Evolutionary conservation across 64 coral and sea anemone genomes (phyloP).

Genomic region (Astreopora myriophthalma): DNA sequence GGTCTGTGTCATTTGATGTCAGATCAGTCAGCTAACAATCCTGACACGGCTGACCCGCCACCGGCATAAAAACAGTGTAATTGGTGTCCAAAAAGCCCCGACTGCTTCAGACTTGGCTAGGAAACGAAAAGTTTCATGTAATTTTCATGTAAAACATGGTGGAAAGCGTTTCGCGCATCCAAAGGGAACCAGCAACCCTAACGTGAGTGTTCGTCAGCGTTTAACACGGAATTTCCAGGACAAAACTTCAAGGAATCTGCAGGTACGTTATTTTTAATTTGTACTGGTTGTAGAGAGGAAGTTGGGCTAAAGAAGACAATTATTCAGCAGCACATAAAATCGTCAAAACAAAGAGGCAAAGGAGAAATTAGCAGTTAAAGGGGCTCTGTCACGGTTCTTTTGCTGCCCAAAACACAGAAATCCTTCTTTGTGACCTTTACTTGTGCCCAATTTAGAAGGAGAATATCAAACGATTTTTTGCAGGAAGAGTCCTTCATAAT

Average conservation of each 20-base stretch:
- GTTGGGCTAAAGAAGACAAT: constrained; percentile 55
- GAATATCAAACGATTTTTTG: too few relatives aligned
- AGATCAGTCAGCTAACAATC: constrained; percentile 48
- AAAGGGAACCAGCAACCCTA: constrained; percentile 8
- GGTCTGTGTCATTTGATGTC: constrained; percentile 5
- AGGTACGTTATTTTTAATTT: constrained; percentile 51
- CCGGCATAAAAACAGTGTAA: constrained; percentile 4
- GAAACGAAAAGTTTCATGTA: constrained; percentile 55
- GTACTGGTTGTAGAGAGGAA: constrained; percentile 47
- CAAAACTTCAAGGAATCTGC: constrained; percentile 32
- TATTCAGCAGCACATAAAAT: constrained; percentile 47
- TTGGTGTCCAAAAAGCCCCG: constrained; percentile 41
- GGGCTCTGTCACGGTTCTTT: too few relatives aligned
- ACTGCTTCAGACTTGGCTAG: constrained; percentile 68
- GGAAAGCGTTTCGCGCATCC: constrained; percentile 23
- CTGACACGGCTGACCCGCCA: constrained; percentile 47
- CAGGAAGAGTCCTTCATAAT: too few relatives aligned
- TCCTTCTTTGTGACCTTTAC: too few relatives aligned
- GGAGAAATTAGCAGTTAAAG: not conserved
- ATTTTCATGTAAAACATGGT: constrained; percentile 43
- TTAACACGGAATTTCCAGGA: constrained; percentile 23
- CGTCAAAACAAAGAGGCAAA: constrained; percentile 26
- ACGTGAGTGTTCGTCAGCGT: constrained; percentile 6
- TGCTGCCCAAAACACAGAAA: too few relatives aligned
- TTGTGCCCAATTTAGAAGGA: too few relatives aligned